Evolutionary conservation across 2,888 invertebrate species (phyloP).

Genomic region (Isoperla grammatica): DNA sequence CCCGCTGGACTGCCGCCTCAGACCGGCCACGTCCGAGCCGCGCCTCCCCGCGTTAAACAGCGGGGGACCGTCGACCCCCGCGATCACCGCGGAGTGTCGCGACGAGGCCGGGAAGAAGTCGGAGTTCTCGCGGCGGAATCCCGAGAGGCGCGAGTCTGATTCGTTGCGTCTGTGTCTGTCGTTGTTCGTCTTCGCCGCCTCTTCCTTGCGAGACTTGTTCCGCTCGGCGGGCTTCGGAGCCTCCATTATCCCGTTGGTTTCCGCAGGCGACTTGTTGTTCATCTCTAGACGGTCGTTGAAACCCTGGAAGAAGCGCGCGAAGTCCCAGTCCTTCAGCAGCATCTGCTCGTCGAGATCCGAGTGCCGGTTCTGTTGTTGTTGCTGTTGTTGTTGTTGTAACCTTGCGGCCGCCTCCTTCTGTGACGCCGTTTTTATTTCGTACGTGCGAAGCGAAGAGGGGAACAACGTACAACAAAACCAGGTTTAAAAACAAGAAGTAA

Average conservation of each 20-base stretch:
- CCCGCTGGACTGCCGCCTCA: not conserved
- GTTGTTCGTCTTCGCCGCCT: slow-evolving; percentile 19
- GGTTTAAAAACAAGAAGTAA: not conserved
- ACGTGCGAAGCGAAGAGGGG: not conserved
- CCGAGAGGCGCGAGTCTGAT: slow-evolving; percentile 65
- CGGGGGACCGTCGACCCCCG: slow-evolving; percentile 48
- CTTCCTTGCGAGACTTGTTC: slow-evolving; percentile 5
- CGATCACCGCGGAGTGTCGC: slow-evolving; percentile 67
- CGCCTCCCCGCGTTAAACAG: slow-evolving; percentile 33
- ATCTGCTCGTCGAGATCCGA: slow-evolving; percentile 70
- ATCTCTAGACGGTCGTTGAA: slow-evolving; percentile 44
- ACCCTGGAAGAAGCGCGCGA: slow-evolving; percentile 72
- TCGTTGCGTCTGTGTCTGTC: slow-evolving; percentile 63
- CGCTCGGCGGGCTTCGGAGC: slow-evolving; percentile 14
- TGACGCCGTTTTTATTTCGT: not conserved
- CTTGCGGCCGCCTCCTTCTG: slow-evolving; percentile 25
- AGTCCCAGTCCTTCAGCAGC: slow-evolving; percentile 80
- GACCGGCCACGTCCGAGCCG: slow-evolving; percentile 35
- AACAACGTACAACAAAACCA: not conserved
- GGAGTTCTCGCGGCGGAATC: slow-evolving; percentile 77
- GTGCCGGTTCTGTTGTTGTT: slow-evolving; percentile 44
- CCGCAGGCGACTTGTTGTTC: slow-evolving; percentile 48
- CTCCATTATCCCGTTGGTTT: slow-evolving; percentile 32
- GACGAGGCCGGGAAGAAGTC: slow-evolving; percentile 72
- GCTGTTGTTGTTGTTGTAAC: slow-evolving; percentile 25